phyloP scores from a whole-genome alignment of 2,797 vertebrate species.

The Distichodus sexfasciatus region DNA sequence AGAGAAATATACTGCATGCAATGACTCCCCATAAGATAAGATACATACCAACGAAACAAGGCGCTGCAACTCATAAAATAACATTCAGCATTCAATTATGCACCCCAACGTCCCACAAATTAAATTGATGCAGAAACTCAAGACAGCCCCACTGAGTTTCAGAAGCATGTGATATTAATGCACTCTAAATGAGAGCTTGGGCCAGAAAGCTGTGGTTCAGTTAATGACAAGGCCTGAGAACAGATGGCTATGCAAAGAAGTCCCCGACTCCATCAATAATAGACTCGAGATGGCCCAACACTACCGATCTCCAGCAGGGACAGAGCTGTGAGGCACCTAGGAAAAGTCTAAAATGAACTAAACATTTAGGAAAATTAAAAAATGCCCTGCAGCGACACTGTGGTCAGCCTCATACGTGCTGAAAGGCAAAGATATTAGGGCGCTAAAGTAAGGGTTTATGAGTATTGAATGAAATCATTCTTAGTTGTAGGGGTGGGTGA shows the following conservation, averaged over 20 bases:
- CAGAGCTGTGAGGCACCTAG: neutral
- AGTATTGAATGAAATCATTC: too few species aligned
- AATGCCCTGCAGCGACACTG: too few species aligned
- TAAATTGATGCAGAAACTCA: neutral
- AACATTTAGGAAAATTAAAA: neutral
- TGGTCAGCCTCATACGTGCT: too few species aligned
- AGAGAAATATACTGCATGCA: neutral
- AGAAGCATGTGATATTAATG: slow-evolving; percentile 5
- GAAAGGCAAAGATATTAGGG: too few species aligned
- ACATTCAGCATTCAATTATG: slow-evolving; percentile 3
- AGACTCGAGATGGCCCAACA: slow-evolving; percentile 54
- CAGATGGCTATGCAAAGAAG: slow-evolving; percentile 68
- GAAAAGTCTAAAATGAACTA: neutral
- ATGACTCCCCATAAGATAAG: slow-evolving; percentile 20
- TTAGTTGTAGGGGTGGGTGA: too few species aligned
- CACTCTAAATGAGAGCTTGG: slow-evolving; percentile 37
- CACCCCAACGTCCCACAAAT: neutral
- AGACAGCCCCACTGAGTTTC: neutral
- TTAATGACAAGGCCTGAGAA: slow-evolving; percentile 34
- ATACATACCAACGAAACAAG: neutral
- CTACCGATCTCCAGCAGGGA: neutral
- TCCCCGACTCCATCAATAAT: slow-evolving; percentile 70
- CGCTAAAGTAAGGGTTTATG: too few species aligned
- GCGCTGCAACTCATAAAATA: neutral
- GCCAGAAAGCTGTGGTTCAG: neutral